Percentiles rank a stretch among this genome's conserved stretches.
phyloP scores from a whole-genome alignment of 2,113 vertebrate species.

The Anser cygnoides region DNA sequence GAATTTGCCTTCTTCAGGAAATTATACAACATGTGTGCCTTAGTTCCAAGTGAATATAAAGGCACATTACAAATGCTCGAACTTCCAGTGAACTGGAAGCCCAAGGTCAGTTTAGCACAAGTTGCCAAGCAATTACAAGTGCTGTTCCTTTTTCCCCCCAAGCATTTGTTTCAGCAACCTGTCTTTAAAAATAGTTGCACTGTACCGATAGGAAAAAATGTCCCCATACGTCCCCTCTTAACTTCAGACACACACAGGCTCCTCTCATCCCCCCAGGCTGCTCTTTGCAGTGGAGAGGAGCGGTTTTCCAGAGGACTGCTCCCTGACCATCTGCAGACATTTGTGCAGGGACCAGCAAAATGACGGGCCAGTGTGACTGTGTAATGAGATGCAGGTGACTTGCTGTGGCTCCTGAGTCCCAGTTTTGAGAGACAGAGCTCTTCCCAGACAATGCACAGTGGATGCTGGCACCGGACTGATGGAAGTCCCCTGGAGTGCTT shows the following conservation, averaged over 20 bases:
- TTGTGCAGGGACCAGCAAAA: not conserved
- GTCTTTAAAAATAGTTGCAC: not conserved
- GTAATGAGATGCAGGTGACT: not conserved
- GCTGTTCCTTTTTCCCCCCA: not conserved
- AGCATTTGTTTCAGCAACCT: not conserved
- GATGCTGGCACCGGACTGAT: not conserved
- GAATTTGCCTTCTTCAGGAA: not conserved
- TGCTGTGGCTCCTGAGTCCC: not conserved
- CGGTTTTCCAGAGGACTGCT: not conserved
- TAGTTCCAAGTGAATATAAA: not conserved
- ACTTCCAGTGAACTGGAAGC: not conserved
- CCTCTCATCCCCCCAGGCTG: not conserved
- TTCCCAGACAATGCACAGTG: accelerated
- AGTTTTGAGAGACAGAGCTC: not conserved
- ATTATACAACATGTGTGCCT: not conserved
- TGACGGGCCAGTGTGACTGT: accelerated
- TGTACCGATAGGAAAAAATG: not conserved
- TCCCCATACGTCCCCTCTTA: not conserved
- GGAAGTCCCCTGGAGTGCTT: accelerated
- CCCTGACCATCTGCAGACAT: not conserved
- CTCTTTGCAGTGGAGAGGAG: not conserved
- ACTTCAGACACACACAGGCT: accelerated
- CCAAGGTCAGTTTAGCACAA: not conserved
- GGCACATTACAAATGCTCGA: not conserved
- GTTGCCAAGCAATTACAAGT: not conserved